These are phyloP conservation scores for Steinernema hermaphroditum DNA, from an alignment of 2,888 invertebrate genomes.

Conservation along the genomic window DNA sequence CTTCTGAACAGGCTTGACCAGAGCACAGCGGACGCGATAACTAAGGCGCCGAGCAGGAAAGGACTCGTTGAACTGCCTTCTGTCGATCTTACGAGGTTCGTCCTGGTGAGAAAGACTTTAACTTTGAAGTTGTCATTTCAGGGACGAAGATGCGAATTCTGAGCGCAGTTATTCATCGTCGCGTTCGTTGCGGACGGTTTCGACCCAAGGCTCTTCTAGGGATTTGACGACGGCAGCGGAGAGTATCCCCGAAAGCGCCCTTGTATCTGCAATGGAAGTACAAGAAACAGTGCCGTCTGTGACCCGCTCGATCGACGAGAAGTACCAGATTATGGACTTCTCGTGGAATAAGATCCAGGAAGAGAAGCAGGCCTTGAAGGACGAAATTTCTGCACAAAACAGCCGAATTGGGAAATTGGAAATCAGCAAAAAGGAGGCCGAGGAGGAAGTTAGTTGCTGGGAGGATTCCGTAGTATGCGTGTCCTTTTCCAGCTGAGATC, in stretches of 20 bases:
- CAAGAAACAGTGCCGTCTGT: not conserved
- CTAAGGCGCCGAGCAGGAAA: not conserved
- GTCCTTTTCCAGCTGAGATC: conserved; percentile 67
- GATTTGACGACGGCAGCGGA: not conserved
- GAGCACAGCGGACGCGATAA: conserved; percentile 74
- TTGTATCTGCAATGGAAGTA: not conserved
- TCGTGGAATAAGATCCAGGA: conserved; percentile 18
- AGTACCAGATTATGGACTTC: conserved; percentile 18
- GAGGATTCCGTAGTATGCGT: no score
- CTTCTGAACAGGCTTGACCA: conserved; percentile 78
- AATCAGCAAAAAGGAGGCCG: conserved; percentile 56
- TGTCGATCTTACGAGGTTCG: not conserved
- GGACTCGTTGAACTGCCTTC: no score
- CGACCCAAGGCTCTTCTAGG: conserved; percentile 1
- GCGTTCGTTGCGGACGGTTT: not conserved
- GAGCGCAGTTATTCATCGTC: not conserved
- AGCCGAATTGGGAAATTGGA: not conserved
- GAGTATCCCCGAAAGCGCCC: not conserved
- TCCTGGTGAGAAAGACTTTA: conserved; percentile 36
- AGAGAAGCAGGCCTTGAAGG: conserved; percentile 10
- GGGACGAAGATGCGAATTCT: conserved; percentile 69
- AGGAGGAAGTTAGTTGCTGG: conserved; percentile 69
- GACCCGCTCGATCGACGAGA: conserved; percentile 16
- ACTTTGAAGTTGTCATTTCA: conserved; percentile 67
- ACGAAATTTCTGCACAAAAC: conserved; percentile 4